Evolutionary conservation across 2,888 invertebrate genomes (phyloP).

Genomic region (Ophion ellenae): DNA sequence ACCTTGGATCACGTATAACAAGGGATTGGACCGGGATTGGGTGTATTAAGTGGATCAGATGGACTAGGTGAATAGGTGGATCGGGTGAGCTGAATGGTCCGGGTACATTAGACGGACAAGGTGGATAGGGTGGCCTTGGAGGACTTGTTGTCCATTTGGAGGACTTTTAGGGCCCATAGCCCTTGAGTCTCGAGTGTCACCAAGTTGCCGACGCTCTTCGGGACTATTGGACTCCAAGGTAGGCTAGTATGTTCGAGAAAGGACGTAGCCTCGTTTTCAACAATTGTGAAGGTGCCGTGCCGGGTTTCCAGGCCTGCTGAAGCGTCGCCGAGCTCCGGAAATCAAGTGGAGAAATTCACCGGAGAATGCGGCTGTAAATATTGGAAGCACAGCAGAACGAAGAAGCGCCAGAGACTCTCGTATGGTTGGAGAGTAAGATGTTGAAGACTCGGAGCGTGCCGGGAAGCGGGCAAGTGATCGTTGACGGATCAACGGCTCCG

Average conservation of each 20-base stretch:
- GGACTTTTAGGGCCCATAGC: not conserved
- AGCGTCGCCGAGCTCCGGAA: not conserved
- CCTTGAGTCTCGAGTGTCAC: not conserved
- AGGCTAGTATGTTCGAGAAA: not conserved
- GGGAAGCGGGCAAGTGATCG: not conserved
- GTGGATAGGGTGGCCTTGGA: not conserved
- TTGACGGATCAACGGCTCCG: not conserved
- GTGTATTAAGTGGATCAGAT: not conserved
- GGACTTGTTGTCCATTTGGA: not conserved
- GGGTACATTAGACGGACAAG: not conserved
- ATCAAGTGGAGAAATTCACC: not conserved
- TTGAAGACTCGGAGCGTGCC: not conserved
- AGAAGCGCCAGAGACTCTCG: not conserved
- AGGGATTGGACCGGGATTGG: not conserved
- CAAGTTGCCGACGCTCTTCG: not conserved
- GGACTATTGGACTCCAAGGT: not conserved
- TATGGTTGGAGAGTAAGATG: slow-evolving; percentile 24
- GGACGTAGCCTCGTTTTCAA: not conserved
- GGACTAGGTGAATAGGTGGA: not conserved
- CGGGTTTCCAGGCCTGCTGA: not conserved
- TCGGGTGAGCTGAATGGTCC: too few relatives aligned
- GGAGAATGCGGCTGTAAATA: not conserved
- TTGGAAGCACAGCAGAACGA: not conserved
- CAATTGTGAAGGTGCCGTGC: not conserved
- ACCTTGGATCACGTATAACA: not conserved